Conservation (phyloP, 1,140 invertebrate species). For the Elymnias hypermnestra region DNA sequence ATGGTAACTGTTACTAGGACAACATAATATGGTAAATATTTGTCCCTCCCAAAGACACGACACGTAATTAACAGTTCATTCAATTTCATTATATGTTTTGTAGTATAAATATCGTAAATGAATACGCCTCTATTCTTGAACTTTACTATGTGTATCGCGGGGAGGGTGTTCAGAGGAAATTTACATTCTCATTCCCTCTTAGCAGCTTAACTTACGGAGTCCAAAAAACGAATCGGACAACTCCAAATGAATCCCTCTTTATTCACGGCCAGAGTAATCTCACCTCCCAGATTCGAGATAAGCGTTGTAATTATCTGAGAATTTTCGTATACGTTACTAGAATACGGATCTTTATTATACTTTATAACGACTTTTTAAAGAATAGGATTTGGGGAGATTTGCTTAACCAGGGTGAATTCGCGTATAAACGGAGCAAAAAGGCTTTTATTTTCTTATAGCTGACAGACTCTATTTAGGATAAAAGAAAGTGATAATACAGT, state of each 20-base stretch:
- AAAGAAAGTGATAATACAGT: too few relatives aligned
- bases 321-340: not conserved
- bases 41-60: too few relatives aligned
- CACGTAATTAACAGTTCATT: too few relatives aligned
- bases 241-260: slow-evolving; percentile 20
- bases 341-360: slow-evolving; percentile 2
- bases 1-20: too few relatives aligned
- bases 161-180: slow-evolving; percentile 26
- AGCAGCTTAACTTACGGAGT: slow-evolving; percentile 33
- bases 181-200: slow-evolving; percentile 46
- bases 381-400: slow-evolving; percentile 1
- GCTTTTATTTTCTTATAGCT: too few relatives aligned
- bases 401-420: not conserved
- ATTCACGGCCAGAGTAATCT: slow-evolving; percentile 13
- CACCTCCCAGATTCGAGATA: slow-evolving; percentile 5
- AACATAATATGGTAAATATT: too few relatives aligned
- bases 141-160: slow-evolving; percentile 3
- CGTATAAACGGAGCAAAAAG: not conserved
- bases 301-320: slow-evolving; percentile 10
- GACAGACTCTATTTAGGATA: too few relatives aligned
- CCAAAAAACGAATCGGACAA: slow-evolving; percentile 19
- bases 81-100: too few relatives aligned
- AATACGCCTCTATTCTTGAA: not conserved
- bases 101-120: too few relatives aligned
- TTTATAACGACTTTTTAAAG: slow-evolving; percentile 8